phyloP scores from a whole-genome alignment of 2,113 vertebrate genomes.

The Mus pahari region DNA sequence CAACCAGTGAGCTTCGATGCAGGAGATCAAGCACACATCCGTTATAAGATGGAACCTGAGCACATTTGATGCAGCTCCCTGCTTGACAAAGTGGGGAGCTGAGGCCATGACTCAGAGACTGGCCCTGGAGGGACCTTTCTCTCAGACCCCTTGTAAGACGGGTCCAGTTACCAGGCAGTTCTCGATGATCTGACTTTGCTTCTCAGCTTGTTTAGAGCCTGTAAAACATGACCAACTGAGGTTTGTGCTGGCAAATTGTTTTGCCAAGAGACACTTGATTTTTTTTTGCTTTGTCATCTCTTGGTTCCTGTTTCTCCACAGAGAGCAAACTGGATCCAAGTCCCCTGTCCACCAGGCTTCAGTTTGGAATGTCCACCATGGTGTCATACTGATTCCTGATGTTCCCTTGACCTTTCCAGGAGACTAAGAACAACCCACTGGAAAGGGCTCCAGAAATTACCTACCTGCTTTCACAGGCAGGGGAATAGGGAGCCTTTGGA shows the following conservation, averaged over 20 bases:
- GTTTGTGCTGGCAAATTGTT: constrained; percentile 30
- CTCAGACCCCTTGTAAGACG: background rate
- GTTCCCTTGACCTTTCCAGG: background rate
- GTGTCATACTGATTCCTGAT: background rate
- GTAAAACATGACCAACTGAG: background rate
- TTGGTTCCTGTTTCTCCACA: background rate
- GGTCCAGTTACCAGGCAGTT: background rate
- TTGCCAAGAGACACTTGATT: constrained; percentile 15
- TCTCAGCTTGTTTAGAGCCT: background rate
- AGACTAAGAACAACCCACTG: background rate
- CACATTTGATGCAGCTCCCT: background rate
- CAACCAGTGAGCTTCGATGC: background rate
- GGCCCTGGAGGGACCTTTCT: background rate
- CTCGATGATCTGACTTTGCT: background rate
- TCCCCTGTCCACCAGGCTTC: background rate
- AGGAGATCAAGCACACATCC: background rate
- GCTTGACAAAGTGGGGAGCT: background rate
- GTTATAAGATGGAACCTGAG: no score
- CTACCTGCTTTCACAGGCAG: background rate
- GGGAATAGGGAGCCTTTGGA: rapidly evolving
- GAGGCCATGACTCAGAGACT: background rate
- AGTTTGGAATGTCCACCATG: background rate
- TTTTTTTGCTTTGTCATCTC: background rate
- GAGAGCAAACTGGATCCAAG: background rate
- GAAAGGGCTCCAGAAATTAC: background rate